Evolutionary conservation across 2,797 vertebrate genomes (phyloP).

Genomic region (Pseudocheirus occidentalis): DNA sequence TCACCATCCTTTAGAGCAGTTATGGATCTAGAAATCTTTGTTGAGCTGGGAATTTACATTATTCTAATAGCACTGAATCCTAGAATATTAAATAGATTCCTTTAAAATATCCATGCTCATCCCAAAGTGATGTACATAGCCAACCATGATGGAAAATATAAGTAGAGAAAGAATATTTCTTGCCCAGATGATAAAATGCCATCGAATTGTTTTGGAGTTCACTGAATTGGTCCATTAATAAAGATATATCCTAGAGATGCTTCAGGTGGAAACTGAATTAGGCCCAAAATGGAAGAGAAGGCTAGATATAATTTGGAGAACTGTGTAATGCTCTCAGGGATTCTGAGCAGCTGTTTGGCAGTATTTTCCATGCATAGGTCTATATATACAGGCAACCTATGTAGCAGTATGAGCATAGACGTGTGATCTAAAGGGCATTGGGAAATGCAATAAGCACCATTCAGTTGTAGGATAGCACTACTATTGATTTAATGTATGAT

Average conservation of each 20-base stretch:
- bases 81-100: not conserved
- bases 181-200: not conserved
- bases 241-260: not conserved
- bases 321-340: not conserved
- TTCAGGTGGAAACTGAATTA: not conserved
- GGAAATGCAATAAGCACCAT: not conserved
- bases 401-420: not conserved
- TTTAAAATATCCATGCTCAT: not conserved
- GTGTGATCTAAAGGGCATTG: not conserved
- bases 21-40: not conserved
- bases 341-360: not conserved
- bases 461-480: not conserved
- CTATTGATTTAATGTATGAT: not conserved
- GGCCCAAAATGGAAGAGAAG: not conserved
- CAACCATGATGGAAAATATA: not conserved
- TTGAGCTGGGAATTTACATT: not conserved
- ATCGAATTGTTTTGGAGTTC: not conserved
- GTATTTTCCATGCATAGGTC: not conserved
- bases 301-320: not conserved
- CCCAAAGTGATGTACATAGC: not conserved
- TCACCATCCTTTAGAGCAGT: not conserved
- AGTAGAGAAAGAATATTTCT: not conserved
- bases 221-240: not conserved
- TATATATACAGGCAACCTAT: not conserved
- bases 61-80: not conserved